phyloP scores from a whole-genome alignment of 2,888 invertebrate species.

The Microplitis manilae region DNA sequence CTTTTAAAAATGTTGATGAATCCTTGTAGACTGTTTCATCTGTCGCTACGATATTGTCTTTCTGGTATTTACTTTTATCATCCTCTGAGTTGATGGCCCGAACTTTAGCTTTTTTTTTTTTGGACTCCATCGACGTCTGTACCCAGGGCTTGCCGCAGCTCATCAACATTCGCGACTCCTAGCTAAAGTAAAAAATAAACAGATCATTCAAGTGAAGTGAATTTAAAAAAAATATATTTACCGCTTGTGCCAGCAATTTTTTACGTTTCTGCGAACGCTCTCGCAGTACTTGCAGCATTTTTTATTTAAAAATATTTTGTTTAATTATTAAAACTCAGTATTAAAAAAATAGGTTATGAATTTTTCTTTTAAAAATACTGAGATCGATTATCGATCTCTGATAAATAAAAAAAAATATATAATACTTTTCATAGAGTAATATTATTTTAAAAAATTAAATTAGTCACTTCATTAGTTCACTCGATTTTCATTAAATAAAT shows the following conservation, averaged over 20 bases:
- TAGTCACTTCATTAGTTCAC: too few relatives aligned
- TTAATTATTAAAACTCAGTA: neutral
- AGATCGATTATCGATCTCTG: too few relatives aligned
- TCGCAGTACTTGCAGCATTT: conserved; percentile 84
- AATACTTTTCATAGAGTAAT: neutral
- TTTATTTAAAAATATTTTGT: conserved; percentile 17
- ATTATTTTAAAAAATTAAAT: too few relatives aligned
- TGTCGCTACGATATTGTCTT: conserved; percentile 64
- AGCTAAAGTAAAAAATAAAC: conserved; percentile 75
- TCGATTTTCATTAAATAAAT: too few relatives aligned
- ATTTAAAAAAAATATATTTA: conserved; percentile 73
- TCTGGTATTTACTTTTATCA: conserved; percentile 71
- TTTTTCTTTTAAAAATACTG: too few relatives aligned
- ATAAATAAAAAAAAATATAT: neutral
- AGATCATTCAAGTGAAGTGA: neutral
- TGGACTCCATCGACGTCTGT: conserved; percentile 80
- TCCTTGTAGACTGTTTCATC: conserved; percentile 93
- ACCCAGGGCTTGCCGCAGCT: conserved; percentile 87
- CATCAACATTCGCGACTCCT: conserved; percentile 89
- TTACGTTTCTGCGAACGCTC: conserved; percentile 93
- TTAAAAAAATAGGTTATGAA: too few relatives aligned
- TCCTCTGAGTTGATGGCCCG: conserved; percentile 65
- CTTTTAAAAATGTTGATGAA: conserved; percentile 95
- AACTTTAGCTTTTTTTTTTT: conserved; percentile 74
- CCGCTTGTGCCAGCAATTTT: conserved; percentile 92